Evolutionary conservation across 2,113 vertebrate genomes (phyloP), one percentile per base, ranked within the genome.

Genomic region (Rutilus rutilus): DNA sequence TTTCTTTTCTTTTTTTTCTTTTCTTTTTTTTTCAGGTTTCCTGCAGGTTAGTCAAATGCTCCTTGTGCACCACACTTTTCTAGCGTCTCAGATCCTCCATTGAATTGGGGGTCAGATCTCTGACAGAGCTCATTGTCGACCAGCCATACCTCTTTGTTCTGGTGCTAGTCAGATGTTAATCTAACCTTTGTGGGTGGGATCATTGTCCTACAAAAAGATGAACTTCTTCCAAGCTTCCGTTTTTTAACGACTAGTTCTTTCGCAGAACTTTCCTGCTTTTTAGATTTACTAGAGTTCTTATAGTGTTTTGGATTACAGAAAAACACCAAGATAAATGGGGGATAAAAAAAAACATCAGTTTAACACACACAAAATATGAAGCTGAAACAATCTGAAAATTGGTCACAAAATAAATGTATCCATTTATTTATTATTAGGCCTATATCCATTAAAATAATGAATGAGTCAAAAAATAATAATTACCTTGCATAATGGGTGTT

Each of bases 191-290:
- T 78, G 52, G 9, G 30, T 54, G 76, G 52, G 30, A 60, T 78
- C 77, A 39, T 39, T 78, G 54, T 78, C 77, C 30, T 42, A 59
- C 77, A 60, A 42, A 78, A 60, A 39, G 77, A 78, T 60, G 2
- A 39, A 78, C 77, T 78, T 78, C 30, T 23, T 39, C 30, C 30
- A 60, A n/a, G 21, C 10, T 59, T 78, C 3, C 39, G 59, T 30
- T 60, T 78, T 78, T 57, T 78, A 59, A 78, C 0, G 33, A 60
- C 33, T 12, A 5, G 33, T 15, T 78, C 77, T 78, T 39, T 21
- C 15, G 76, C 33, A 39, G 50, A 8, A 71, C 14, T 42, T 4
- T 4, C 17, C 11, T 25, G 33, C n/a, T 2, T 33, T 60, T 59
- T 42, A 39, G 14, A 73, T 47, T 5, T 23, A 21, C 6, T 57